Evolutionary conservation across 2,113 vertebrate species (phyloP).

Genomic region (Smithornis capensis): DNA sequence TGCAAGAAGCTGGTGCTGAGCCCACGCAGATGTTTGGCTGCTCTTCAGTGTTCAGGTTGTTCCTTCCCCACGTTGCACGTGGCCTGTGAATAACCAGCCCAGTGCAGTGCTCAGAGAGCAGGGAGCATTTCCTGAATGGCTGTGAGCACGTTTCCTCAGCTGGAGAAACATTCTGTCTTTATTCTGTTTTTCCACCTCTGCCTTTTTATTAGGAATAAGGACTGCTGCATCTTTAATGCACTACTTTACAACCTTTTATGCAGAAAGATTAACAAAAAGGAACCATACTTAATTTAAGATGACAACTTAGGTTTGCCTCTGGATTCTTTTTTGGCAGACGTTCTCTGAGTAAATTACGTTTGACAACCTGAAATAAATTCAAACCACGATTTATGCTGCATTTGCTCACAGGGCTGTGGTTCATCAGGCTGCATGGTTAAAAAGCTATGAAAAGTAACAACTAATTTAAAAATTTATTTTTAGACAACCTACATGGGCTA

Average conservation of each 20-base stretch:
- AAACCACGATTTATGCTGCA: constrained; percentile 59
- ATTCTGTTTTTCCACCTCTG: constrained; percentile 12
- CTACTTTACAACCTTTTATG: constrained; percentile 48
- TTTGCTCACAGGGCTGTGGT: constrained; percentile 36
- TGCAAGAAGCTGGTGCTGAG: not conserved
- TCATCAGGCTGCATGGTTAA: constrained; percentile 11
- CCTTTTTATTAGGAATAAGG: not conserved
- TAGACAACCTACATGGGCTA: not conserved
- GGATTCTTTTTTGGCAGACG: constrained; percentile 49
- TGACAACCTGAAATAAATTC: constrained; percentile 72
- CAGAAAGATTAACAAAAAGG: constrained; percentile 64
- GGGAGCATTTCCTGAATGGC: not conserved
- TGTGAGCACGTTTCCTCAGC: not conserved
- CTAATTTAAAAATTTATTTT: constrained; percentile 37
- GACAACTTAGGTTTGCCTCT: constrained; percentile 66
- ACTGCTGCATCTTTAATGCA: constrained; percentile 31
- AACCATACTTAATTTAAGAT: constrained; percentile 70
- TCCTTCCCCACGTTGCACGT: not conserved
- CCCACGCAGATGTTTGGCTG: not conserved
- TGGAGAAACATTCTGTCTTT: not conserved
- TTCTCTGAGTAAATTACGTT: constrained; percentile 68
- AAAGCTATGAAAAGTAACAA: constrained; percentile 48
- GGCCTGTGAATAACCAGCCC: not conserved
- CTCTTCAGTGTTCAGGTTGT: not conserved
- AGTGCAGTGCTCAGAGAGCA: not conserved